Percentiles rank a stretch among this genome's conserved stretches.
These are phyloP conservation scores for Chaetophractus vellerosus DNA, from an alignment of 2,797 vertebrate species.

Conservation along the genomic window DNA sequence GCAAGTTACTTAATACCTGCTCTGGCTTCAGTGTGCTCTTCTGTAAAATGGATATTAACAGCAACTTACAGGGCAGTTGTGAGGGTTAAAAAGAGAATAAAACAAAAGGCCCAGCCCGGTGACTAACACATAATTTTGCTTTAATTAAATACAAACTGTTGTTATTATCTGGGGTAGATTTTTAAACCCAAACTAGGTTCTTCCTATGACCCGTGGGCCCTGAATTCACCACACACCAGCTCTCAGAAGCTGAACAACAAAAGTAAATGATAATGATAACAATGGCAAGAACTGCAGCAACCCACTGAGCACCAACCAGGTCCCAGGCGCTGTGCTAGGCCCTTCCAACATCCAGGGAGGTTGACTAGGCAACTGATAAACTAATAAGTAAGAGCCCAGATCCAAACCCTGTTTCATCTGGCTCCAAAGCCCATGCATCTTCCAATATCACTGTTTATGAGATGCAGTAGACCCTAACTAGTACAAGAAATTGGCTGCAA, in stretches of 20 bases:
- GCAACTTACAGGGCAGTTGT: not conserved
- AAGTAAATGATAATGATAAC: not conserved
- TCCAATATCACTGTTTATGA: rapidly evolving
- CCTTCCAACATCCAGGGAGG: not conserved
- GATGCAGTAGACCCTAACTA: too few relatives aligned
- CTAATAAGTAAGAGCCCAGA: not conserved
- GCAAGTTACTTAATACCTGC: not conserved
- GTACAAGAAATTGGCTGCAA: not conserved
- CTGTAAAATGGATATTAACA: not conserved
- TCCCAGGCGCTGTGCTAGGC: not conserved
- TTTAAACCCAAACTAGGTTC: not conserved
- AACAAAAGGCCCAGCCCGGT: not conserved
- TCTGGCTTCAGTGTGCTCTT: not conserved
- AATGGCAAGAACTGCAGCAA: not conserved
- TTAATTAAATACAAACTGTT: not conserved
- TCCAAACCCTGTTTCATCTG: not conserved
- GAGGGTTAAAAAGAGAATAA: not conserved
- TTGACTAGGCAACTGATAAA: not conserved
- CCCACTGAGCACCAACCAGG: not conserved
- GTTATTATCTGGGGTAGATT: not conserved
- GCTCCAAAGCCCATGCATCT: not conserved
- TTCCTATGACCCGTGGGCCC: not conserved
- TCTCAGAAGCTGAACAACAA: not conserved
- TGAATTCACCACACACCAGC: not conserved
- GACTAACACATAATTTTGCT: not conserved